phyloP scores from a whole-genome alignment of 2,113 vertebrate genomes.

The Aptenodytes forsteri region DNA sequence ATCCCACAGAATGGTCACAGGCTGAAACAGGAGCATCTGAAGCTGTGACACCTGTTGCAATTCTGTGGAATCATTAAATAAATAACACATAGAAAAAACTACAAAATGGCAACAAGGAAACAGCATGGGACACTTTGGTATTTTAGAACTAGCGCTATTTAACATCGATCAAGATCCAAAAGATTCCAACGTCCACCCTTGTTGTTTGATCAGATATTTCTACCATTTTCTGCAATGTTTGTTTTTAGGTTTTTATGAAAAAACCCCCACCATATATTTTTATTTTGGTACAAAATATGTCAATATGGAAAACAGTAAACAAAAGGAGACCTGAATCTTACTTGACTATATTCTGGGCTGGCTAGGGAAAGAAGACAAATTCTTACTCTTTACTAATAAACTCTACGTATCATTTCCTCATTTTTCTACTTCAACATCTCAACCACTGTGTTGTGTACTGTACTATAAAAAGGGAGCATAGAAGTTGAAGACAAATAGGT shows the following conservation, averaged over 20 bases:
- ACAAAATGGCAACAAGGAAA: conserved; percentile 40
- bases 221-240: conserved; percentile 1
- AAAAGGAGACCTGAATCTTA: conserved; percentile 1
- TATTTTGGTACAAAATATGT: not conserved
- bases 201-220: conserved; percentile 29
- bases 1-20: not conserved
- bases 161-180: not conserved
- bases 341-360: conserved; percentile 14
- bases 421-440: conserved; percentile 51
- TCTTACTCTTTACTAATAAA: conserved; percentile 34
- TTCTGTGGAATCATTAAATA: conserved; percentile 28
- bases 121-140: conserved; percentile 51
- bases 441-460: conserved; percentile 3
- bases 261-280: not conserved
- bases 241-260: not conserved
- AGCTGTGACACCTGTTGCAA: not conserved
- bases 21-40: not conserved
- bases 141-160: conserved; percentile 44
- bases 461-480: conserved; percentile 45
- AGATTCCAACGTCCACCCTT: not conserved
- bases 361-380: conserved; percentile 14
- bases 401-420: conserved; percentile 16
- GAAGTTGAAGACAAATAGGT: conserved; percentile 17
- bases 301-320: conserved; percentile 12
- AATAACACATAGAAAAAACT: conserved; percentile 16